Evolutionary conservation across 1,140 invertebrate species (phyloP), one percentile per base, ranked within the genome.

Genomic region (Brachionus asplanchnoidis): DNA sequence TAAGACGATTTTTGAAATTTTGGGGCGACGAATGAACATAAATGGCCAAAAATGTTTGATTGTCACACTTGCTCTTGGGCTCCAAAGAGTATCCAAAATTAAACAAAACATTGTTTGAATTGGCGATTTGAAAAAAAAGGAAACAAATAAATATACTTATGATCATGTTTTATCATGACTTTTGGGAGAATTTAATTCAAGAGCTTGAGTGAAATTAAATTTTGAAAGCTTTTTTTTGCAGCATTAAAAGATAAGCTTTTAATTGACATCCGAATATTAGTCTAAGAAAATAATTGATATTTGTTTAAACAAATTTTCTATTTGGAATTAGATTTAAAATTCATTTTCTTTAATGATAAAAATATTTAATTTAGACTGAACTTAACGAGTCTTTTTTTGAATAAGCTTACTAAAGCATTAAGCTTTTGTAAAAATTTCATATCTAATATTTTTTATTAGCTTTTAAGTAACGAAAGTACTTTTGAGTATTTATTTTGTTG

Each of bases 1-100:
- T 26, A 3, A 84, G 26, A 28, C 87, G 82, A 32, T 80, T 32
- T 23, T 85, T 46, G 56, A 86, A 87, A 65, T 87, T 84, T 36
- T 53, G 20, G 6, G 86, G 77, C 11, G 65, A 60, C 23, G 80
- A 85, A 36, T 86, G 86, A 7, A 80, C 77, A 20, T 80, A 80
- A 65, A 80, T 80, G 7, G 56, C 9, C 28, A 80, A 32, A 65
- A 80, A 80, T 40, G 79, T 23, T 44, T 50, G 26, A 44, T 42
- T 66, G 17, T 66, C 36, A 26, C 79, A 83, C 3, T 20, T 23
- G 20, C 6, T 60, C 9, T 20, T 60, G 17, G 53, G 53, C 20
- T 60, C 53, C 53, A 60, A 60, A 20, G 9, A 20, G 6, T 60
- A 60, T 20, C 20, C 53, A 17, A 60, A 60, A 23, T 60, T 60